Evolutionary conservation across 1,140 invertebrate species (phyloP).

Genomic region (Rhizoglyphus robini): DNA sequence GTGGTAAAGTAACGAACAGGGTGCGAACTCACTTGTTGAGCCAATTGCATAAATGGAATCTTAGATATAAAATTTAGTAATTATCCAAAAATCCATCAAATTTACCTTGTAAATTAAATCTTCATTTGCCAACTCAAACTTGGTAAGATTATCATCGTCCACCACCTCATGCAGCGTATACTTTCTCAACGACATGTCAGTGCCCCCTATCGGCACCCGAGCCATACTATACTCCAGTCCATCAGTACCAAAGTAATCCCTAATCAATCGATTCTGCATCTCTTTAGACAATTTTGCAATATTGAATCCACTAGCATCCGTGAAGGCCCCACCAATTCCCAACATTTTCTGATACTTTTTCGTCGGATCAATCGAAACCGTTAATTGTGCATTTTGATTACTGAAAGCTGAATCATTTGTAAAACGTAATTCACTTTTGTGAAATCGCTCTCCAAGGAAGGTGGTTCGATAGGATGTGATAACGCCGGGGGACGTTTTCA

Average conservation of each 20-base stretch:
- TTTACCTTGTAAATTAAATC: too few species aligned
- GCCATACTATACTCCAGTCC: conserved; percentile 56
- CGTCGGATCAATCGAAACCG: too few species aligned
- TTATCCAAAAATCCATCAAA: too few species aligned
- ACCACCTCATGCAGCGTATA: too few species aligned
- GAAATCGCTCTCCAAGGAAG: not conserved
- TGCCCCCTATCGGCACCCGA: conserved; percentile 64
- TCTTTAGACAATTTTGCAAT: not conserved
- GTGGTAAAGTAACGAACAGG: conserved; percentile 46
- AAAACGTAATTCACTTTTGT: not conserved
- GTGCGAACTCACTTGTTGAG: not conserved
- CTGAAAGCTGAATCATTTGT: not conserved
- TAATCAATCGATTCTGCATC: not conserved
- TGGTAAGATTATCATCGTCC: conserved; percentile 38
- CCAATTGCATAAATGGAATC: not conserved
- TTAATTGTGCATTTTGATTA: too few species aligned
- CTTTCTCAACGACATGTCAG: conserved; percentile 55
- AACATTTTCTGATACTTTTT: not conserved
- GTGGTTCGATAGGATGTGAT: not conserved
- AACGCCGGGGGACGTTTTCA: too few species aligned
- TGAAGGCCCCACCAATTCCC: conserved; percentile 15
- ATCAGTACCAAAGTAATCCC: not conserved
- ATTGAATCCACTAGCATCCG: conserved; percentile 26
- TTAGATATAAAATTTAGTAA: too few species aligned
- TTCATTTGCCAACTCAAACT: conserved; percentile 50